Base-by-base conservation (phyloP, 2,113 vertebrate genomes). In the Bolborhynchus lineola region DNA sequence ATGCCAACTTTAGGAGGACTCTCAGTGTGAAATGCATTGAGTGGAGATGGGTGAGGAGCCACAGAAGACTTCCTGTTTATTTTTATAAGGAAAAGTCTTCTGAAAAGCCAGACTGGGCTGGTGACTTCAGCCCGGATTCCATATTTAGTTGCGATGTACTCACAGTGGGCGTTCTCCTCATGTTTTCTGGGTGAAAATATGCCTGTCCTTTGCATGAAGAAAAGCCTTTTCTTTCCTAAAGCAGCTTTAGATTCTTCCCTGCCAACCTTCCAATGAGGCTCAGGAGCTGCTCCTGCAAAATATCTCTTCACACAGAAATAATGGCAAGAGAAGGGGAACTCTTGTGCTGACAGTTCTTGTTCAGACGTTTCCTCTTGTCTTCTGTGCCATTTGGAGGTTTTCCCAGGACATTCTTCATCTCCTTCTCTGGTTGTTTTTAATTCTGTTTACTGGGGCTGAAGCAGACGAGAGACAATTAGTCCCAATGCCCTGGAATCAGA, bases 401-500 rank as follows among this genome's bases (percentile, higher is more conserved):
- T 96, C 95, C 96, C 95, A 95, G 96, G 95, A 97, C 93, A 88
- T 96, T 96, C 91, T 93, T 94, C 86, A 88, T 95, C 90, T 94
- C 69, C 88, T 96, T 85, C 92, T 96, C 88, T 88, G 83, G 47
- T 94, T 97, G 92, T 95, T 95, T 96, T 96, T 81, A 85, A 88
- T 91, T 93, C 89, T 96, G 96, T 96, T 95, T 92, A 93, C 95
- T 96, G 95, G 39, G 70, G 88, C 91, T 96, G 97, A 96, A 96
- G 93, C 28, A 92, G 92, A 64, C 55, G 28, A 90, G 93, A 96
- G 86, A 88, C 85, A 96, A 88, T 95, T 95, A 94, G 90, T 96
- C 76, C 84, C 90, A 82, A 18, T 90, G 95, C 90, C 80, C 82
- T 95, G 93, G 80, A 90, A 96, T 95, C 94, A 90, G 93, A 81